phyloP scores from a whole-genome alignment of 2,113 vertebrate genomes.

The Micronycteris hirsuta region DNA sequence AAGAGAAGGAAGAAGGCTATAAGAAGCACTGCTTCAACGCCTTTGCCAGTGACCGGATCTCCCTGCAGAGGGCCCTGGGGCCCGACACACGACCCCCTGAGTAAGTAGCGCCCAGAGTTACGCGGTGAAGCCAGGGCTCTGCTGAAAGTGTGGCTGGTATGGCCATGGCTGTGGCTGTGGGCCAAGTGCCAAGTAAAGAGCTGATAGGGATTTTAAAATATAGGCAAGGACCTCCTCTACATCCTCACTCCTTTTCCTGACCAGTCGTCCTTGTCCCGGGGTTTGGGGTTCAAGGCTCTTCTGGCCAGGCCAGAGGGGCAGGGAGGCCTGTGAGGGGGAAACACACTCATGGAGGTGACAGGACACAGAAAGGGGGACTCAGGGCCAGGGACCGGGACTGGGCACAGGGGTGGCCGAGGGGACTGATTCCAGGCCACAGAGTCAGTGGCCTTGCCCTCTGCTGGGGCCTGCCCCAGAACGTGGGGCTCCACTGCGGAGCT shows the following conservation, averaged over 20 bases:
- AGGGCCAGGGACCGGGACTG: background rate
- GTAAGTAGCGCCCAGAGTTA: slow-evolving; percentile 80
- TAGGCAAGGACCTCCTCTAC: background rate
- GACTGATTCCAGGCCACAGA: background rate
- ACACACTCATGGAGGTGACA: background rate
- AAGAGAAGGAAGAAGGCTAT: slow-evolving; percentile 90
- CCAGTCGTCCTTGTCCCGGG: background rate
- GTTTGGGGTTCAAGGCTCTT: background rate
- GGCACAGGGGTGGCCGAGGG: background rate
- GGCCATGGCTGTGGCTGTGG: background rate
- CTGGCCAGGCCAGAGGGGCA: background rate
- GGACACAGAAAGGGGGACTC: background rate
- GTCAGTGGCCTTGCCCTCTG: background rate
- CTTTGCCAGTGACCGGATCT: slow-evolving; percentile 95
- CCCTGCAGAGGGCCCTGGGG: slow-evolving; percentile 92
- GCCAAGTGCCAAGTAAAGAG: background rate
- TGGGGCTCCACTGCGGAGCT: background rate
- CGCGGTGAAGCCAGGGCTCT: background rate
- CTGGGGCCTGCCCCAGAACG: background rate
- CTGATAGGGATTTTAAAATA: background rate
- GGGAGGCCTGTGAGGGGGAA: background rate
- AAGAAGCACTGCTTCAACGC: slow-evolving; percentile 97
- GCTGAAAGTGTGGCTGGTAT: background rate
- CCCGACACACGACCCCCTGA: slow-evolving; percentile 93
- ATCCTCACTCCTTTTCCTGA: background rate